These are phyloP conservation scores for Hirtodrosophila cameraria DNA, from an alignment of 2,888 invertebrate species.

Conservation along the genomic window DNA sequence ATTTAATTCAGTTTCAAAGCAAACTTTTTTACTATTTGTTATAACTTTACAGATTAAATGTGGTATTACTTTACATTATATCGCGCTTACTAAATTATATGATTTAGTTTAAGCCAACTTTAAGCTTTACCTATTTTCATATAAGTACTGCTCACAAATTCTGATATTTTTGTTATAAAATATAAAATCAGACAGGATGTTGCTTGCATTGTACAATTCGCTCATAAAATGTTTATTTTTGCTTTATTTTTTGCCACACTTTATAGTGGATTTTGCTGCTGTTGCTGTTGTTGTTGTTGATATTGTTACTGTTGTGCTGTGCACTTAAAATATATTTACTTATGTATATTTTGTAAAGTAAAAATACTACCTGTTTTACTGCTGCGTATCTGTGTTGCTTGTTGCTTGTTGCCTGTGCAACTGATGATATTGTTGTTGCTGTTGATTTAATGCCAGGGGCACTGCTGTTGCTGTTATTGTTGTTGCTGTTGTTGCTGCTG, in stretches of 20 bases:
- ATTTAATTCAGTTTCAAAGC: too few species aligned
- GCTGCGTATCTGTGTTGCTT: constrained; percentile 2
- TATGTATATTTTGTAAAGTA: constrained; percentile 51
- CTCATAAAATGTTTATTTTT: constrained; percentile 3
- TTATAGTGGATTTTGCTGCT: constrained; percentile 37
- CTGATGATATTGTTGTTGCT: constrained; percentile 20
- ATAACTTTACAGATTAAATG: too few species aligned
- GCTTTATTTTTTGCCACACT: constrained; percentile 22
- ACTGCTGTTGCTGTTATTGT: constrained; percentile 16
- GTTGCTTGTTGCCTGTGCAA: constrained; percentile 13
- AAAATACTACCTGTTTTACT: constrained; percentile 51
- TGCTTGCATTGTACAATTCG: not conserved
- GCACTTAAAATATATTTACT: constrained; percentile 70
- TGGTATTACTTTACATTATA: too few species aligned
- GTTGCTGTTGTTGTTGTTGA: constrained; percentile 8
- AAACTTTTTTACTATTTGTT: too few species aligned
- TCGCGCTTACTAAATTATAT: too few species aligned
- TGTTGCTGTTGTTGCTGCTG: constrained; percentile 22
- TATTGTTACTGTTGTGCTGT: constrained; percentile 13
- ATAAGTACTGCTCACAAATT: too few species aligned
- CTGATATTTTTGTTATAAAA: too few species aligned
- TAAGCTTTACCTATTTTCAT: too few species aligned
- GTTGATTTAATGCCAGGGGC: constrained; percentile 49
- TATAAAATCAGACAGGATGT: not conserved
- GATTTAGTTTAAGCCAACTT: too few species aligned